Percentiles rank a stretch among this genome's conserved stretches.
Conservation (phyloP, 1,140 invertebrate genomes). For the Lamellibrachia luymesi region DNA sequence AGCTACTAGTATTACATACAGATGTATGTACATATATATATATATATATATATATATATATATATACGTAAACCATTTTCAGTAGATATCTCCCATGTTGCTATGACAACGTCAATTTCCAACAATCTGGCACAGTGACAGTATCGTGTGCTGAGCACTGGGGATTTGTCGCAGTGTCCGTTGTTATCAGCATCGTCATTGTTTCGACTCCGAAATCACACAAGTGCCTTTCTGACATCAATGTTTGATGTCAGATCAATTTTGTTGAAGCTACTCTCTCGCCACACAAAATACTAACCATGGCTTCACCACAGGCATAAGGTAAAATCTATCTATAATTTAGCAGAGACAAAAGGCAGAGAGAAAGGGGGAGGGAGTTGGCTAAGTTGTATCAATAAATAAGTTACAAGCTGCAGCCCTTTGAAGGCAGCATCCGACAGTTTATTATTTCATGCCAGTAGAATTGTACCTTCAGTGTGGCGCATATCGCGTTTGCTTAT, state of each 20-base stretch:
- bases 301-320: background rate
- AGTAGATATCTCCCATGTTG: background rate
- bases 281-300: background rate
- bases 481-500: no score
- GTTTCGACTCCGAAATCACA: background rate
- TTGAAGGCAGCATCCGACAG: no score
- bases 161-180: background rate
- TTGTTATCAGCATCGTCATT: background rate
- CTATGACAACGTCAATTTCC: background rate
- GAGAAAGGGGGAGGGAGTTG: background rate
- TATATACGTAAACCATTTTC: background rate
- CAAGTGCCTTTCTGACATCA: background rate
- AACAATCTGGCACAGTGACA: background rate
- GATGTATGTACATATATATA: background rate
- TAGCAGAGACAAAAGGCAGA: background rate
- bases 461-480: no score
- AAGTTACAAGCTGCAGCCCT: no score
- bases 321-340: background rate
- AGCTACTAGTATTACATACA: background rate
- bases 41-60: background rate
- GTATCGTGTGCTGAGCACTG: background rate
- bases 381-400: no score
- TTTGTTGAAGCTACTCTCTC: background rate
- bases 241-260: background rate
- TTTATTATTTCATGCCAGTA: no score